Percentiles rank a stretch among this genome's conserved stretches.
These are phyloP conservation scores for Galaxea fascicularis DNA, from an alignment of 92 coral and sea anemone species.

Conservation along the genomic window DNA sequence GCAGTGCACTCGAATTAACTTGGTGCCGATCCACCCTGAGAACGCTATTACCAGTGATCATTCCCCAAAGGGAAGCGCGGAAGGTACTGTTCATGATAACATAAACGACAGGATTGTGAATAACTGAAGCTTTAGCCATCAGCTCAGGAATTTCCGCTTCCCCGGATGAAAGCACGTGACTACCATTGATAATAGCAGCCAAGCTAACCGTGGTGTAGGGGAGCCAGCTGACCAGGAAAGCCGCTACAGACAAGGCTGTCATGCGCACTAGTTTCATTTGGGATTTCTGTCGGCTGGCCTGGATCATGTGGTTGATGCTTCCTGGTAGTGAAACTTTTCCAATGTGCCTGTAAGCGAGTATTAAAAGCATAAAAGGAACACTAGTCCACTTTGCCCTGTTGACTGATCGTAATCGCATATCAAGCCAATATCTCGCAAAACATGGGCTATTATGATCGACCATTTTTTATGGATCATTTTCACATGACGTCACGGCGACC, in stretches of 20 bases:
- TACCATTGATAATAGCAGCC: slow-evolving; percentile 51
- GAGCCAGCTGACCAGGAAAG: slow-evolving; percentile 68
- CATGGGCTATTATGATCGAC: too few species aligned
- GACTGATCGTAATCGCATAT: background rate
- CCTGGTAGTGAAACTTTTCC: slow-evolving; percentile 20
- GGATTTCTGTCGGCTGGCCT: slow-evolving; percentile 42
- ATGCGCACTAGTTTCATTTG: slow-evolving; percentile 69
- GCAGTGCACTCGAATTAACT: background rate
- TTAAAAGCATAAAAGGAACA: background rate
- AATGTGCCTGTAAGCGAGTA: slow-evolving; percentile 12
- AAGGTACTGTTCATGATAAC: slow-evolving; percentile 39
- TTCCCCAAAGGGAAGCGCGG: slow-evolving; percentile 26
- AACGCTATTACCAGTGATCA: background rate
- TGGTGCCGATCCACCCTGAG: background rate
- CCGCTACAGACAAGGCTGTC: slow-evolving; percentile 49
- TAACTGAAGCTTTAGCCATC: slow-evolving; percentile 79
- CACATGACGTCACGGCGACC: too few species aligned
- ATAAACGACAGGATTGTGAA: slow-evolving; percentile 72
- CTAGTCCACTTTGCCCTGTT: too few species aligned
- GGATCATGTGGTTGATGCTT: background rate
- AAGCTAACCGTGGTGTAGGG: slow-evolving; percentile 71
- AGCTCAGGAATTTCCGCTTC: slow-evolving; percentile 78
- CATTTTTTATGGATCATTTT: too few species aligned
- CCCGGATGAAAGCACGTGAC: slow-evolving; percentile 43
- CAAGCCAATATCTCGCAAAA: background rate